Conservation (phyloP, 2,797 vertebrate species). For the Percopsis omiscomaycus region DNA sequence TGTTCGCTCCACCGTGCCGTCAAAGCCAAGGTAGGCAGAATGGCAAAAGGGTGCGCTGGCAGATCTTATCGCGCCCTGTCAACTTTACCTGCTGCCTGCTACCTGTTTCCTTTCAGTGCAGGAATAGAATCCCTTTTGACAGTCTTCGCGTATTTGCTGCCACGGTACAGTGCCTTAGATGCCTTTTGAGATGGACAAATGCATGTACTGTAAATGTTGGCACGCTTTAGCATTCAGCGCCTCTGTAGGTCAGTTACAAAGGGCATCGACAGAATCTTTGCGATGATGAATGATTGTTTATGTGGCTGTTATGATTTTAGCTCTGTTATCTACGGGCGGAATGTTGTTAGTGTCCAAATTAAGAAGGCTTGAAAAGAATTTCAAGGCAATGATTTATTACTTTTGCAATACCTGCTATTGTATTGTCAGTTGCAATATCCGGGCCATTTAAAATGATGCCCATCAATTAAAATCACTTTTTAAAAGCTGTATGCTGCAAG, state of each 20-base stretch:
- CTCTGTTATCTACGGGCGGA: conserved; percentile 22
- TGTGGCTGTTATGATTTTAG: conserved; percentile 2
- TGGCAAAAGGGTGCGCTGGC: conserved; percentile 46
- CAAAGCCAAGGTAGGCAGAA: conserved; percentile 45
- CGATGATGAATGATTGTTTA: conserved; percentile 52
- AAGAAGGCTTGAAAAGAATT: background rate
- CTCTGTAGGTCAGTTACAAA: conserved; percentile 44
- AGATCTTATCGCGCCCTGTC: conserved; percentile 52
- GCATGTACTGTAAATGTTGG: conserved; percentile 9
- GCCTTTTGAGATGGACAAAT: conserved; percentile 46
- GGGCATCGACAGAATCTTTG: conserved; percentile 42
- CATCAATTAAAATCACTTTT: no score
- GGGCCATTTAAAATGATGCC: no score
- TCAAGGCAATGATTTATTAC: no score
- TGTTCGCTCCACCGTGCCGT: background rate
- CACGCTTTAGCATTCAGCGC: conserved; percentile 15
- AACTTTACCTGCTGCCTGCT: conserved; percentile 45
- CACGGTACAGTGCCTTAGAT: conserved; percentile 24
- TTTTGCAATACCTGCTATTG: no score
- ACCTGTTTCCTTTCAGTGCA: conserved; percentile 54
- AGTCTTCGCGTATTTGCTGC: conserved; percentile 57
- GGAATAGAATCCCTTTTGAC: conserved; percentile 40
- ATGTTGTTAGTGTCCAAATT: conserved; percentile 3
- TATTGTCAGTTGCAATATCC: no score
- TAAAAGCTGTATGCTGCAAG: no score